Percentiles rank a stretch among this genome's conserved stretches.
phyloP scores from a whole-genome alignment of 2,888 invertebrate species.

The Synergus laeviventris region DNA sequence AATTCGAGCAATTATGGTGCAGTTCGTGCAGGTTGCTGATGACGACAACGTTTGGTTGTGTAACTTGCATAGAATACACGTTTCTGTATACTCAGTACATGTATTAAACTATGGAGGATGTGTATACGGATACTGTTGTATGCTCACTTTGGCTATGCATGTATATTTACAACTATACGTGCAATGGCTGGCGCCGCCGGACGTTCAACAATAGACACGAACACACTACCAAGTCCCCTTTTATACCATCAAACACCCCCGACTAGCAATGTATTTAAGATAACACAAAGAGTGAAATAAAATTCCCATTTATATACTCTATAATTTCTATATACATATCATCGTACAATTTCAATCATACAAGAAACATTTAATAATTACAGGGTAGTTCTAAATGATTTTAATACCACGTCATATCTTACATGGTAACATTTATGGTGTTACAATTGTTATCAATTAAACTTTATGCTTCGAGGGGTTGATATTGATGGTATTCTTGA shows the following conservation, averaged over 20 bases:
- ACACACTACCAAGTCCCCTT: background rate
- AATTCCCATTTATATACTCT: background rate
- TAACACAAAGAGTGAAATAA: slow-evolving; percentile 2
- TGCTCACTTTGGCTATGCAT: background rate
- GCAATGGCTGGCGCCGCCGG: slow-evolving; percentile 72
- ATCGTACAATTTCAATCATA: background rate
- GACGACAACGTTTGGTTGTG: background rate
- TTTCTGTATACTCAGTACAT: background rate
- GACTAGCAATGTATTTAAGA: slow-evolving; percentile 61
- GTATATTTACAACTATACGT: background rate
- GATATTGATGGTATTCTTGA: no score
- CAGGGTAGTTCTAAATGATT: background rate
- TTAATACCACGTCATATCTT: background rate
- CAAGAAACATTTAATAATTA: no score
- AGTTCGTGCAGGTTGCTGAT: background rate
- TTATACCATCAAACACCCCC: slow-evolving; percentile 68
- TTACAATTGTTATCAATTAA: no score
- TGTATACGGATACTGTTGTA: background rate
- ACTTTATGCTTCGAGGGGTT: no score
- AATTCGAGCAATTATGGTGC: background rate
- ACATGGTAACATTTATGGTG: background rate
- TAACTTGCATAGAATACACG: background rate
- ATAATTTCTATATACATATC: background rate
- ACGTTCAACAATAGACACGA: slow-evolving; percentile 70
- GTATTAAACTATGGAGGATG: background rate